Base-by-base conservation (phyloP, 2,888 invertebrate species). In the Nebria salina region DNA sequence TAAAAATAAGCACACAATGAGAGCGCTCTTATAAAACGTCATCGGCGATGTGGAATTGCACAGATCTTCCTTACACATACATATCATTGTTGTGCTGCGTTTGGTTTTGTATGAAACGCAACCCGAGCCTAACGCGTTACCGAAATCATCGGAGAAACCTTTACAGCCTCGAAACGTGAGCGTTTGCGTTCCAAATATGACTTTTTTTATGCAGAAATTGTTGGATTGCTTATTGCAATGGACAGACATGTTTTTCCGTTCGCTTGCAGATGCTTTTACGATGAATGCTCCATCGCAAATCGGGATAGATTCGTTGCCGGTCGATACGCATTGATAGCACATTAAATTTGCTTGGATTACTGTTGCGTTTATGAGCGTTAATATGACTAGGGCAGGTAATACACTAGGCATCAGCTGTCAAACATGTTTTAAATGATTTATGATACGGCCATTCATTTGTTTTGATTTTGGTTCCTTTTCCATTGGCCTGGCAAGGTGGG, bases 301-400 rank as follows among this genome's bases (percentile, higher is more conserved):
- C 25, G 83, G 81, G 15, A 81, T n/a, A 11, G 82, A 26, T 42
- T 83, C 83, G 8, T 76, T 82, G 72, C 76, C 83, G 42, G 82
- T 76, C 4, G 84, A 83, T 11, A 75, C 54, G 75, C 85, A 85
- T 65, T 84, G 84, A 75, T 85, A 85, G 78, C 85, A 85, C 41
- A 82, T 68, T 65, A 83, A 75, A n/a, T 81, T 76, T 13, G 78
- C 65, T 11, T 70, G 25, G 25, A 25, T 70, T 66, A 25, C 1
- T 54, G 54, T 54, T 54, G 54, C 8, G 7, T 54, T 54, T 54
- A 54, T 54, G 8, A 54, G 54, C 54, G 54, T 54, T 54, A 54
- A 13, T 11, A 54, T 54, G 54, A 54, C 13, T 54, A 54, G 54
- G 54, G 8, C 0, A 0, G 54, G 7, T 54, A 54, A 54, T 54